These are phyloP conservation scores for Bufo bufo DNA, from an alignment of 2,113 vertebrate species.

Conservation along the genomic window DNA sequence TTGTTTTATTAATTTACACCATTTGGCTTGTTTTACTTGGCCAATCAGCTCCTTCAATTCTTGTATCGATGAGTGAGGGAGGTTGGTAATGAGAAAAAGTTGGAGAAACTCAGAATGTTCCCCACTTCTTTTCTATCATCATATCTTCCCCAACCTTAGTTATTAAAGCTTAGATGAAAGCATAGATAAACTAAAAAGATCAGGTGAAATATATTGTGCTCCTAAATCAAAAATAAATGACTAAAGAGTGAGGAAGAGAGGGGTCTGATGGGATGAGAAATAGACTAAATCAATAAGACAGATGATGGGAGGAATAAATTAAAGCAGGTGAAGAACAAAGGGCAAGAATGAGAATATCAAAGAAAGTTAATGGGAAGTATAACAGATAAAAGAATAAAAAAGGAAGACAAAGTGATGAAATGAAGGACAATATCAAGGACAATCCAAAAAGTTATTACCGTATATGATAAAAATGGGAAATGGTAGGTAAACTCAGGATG, in stretches of 20 bases:
- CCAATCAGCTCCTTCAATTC: too few relatives aligned
- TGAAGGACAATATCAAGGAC: background rate
- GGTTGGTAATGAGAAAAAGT: background rate
- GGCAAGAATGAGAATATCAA: conserved; percentile 1
- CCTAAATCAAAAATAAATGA: background rate
- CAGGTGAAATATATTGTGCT: background rate
- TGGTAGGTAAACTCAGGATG: background rate
- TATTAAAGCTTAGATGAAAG: background rate
- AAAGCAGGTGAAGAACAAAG: conserved; percentile 1
- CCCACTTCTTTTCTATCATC: background rate
- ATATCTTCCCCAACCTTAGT: background rate
- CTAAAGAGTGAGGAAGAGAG: background rate
- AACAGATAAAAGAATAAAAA: background rate
- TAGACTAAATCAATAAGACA: conserved; percentile 25
- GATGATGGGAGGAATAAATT: conserved; percentile 17
- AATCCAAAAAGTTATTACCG: background rate
- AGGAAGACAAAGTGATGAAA: background rate
- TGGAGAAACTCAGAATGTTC: background rate
- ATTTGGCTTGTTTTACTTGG: too few relatives aligned
- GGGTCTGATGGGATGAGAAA: background rate
- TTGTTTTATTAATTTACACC: too few relatives aligned
- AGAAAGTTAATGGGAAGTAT: conserved; percentile 1
- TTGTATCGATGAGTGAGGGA: background rate
- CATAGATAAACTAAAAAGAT: background rate
- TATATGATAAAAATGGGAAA: background rate